Evolutionary conservation across 2,797 vertebrate genomes (phyloP).

Genomic region (Chiloscyllium punctatum): DNA sequence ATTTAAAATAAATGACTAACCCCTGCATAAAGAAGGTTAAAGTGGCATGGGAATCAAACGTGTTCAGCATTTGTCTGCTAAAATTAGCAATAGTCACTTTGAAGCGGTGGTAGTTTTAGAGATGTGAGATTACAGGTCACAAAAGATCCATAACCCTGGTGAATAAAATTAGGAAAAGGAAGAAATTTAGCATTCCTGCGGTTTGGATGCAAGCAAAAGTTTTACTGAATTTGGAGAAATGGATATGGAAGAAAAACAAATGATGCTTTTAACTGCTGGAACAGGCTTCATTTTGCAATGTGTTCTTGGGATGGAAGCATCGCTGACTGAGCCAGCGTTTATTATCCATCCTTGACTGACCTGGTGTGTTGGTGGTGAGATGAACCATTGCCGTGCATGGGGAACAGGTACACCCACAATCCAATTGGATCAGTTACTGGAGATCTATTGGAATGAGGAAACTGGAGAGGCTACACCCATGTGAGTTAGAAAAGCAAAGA

Average conservation of each 20-base stretch:
- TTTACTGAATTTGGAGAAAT: too few species aligned
- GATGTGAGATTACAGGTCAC: neutral
- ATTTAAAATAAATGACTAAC: neutral
- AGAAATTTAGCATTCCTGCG: too few species aligned
- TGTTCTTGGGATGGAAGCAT: too few species aligned
- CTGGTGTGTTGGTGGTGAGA: too few species aligned
- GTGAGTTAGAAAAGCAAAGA: neutral
- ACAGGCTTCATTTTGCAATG: too few species aligned
- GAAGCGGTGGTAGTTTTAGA: neutral
- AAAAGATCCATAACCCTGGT: neutral
- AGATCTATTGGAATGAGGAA: neutral
- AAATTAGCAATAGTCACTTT: neutral
- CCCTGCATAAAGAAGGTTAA: neutral
- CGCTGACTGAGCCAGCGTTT: too few species aligned
- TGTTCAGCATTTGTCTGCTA: neutral
- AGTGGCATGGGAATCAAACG: neutral
- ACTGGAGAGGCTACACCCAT: neutral
- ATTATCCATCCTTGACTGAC: too few species aligned
- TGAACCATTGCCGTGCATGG: too few species aligned
- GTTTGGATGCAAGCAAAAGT: too few species aligned
- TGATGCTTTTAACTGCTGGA: neutral
- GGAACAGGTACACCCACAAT: neutral
- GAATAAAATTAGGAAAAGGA: too few species aligned
- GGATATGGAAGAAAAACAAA: neutral
- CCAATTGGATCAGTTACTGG: neutral